Evolutionary conservation across 2,888 invertebrate species (phyloP), one percentile per base, ranked within the genome.

Genomic region (Melinaea marsaeus): DNA sequence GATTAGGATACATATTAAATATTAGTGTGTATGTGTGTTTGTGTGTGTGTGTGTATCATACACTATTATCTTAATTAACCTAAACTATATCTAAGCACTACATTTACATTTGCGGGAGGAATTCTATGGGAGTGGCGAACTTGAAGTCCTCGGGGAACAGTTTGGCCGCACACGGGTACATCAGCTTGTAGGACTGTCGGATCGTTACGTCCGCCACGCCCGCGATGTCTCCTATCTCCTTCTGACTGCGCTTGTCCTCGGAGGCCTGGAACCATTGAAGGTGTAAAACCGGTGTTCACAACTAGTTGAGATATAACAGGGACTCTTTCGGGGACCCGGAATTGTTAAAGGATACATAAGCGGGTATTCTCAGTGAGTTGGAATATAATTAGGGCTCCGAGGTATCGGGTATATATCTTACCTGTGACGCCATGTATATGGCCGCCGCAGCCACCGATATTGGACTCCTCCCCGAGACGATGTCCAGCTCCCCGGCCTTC

Each of bases 361-460:
- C 22, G 22, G 22, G 22, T 22, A 22, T 22, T 22, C 22, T 22
- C 22, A 22, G 22, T 22, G 22, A 22, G 22, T 22, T 22, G 22
- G 22, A 22, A 22, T 22, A 22, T 22, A 22, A 22, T 22, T 22
- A 22, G 22, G 22, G 22, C 22, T 22, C 22, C 22, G 22, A 22
- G 22, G 22, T 22, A 22, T 22, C 22, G 22, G 22, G 22, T 22
- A 22, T 22, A 22, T 22, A 22, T 22, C 22, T 22, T 77, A 95
- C 96, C 89, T 98, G 99, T 13, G 98, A 98, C 2, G 99, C 99
- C 99, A 99, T 99, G 79, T 99, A 99, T 78, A 99, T 99, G 61
- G 99, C 99, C 57, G 99, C 99, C 6, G 99, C 99, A 0, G 99
- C 98, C 1, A 99, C 98, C 0, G 99, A 99, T 70, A 99, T 99